Base-by-base conservation (phyloP, 2,113 vertebrate genomes). In the Synchiropus splendidus region DNA sequence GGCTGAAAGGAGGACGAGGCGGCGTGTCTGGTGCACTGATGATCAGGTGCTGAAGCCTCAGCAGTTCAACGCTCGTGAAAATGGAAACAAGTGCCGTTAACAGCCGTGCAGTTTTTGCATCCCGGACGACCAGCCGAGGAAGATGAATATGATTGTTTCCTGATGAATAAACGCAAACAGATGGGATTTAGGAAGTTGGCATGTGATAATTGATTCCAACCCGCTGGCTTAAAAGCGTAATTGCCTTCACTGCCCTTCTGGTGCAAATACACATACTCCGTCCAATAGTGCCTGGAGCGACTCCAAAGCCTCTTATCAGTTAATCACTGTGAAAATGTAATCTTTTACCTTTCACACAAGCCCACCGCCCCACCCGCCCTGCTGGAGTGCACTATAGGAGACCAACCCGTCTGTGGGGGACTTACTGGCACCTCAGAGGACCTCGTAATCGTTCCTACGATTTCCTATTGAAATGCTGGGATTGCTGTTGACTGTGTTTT, bases 221-320 rank as follows among this genome's bases (percentile, higher is more conserved):
- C 52, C 21, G 38, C 64, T 68, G 66, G 48, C 63, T 65, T 71
- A 57, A 72, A 74, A 62, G 55, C 58, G 55, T 79, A 78, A 81
- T 80, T 80, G 61, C 61, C 50, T 54, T 65, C 50, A 16, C 48
- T 61, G 48, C 48, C 61, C 41, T 45, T 37, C 30, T 51, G 61
- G 59, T 41, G 43, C 35, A 34, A 13, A 36, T 27, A 35, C 32
- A 11, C 31, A 18, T n/a, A 15, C 21, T 36, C 53, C 3, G 48
- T 32, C 49, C 33, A 36, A 31, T 45, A 51, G 18, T 39, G 37
- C 39, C 42, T 64, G 45, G 67, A 59, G 45, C 14, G 16, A 6
- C 16, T 42, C 46, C 61, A 78, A 83, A 83, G 77, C 78, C 67
- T 37, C 76, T 83, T 82, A 81, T 72, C 68, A 8, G 51, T 55